phyloP scores from a whole-genome alignment of 2,113 vertebrate genomes.

The Tor tambroides region DNA sequence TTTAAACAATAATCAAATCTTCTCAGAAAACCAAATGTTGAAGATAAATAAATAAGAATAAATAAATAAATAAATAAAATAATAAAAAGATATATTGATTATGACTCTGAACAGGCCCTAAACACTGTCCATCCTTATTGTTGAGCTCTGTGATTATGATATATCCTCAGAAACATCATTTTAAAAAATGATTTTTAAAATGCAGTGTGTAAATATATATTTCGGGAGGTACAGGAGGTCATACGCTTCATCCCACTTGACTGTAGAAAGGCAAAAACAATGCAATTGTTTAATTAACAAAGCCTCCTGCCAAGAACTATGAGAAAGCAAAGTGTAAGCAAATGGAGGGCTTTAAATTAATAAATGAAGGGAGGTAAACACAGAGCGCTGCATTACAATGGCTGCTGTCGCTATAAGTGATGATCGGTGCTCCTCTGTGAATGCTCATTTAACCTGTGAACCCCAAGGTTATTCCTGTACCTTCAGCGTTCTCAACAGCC shows the following conservation, averaged over 20 bases:
- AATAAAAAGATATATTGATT: too few species aligned
- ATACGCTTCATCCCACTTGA: not conserved
- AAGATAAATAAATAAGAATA: too few species aligned
- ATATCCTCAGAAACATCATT: not conserved
- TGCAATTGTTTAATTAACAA: constrained; percentile 19
- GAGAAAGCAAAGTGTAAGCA: not conserved
- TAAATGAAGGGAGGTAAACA: constrained; percentile 37
- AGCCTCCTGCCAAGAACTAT: not conserved
- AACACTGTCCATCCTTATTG: not conserved
- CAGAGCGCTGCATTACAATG: constrained; percentile 47
- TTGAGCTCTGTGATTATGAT: not conserved
- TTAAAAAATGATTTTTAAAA: not conserved
- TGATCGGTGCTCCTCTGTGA: constrained; percentile 70
- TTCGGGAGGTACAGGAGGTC: not conserved
- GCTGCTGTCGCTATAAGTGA: constrained; percentile 48
- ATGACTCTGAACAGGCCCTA: too few species aligned
- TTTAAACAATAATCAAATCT: not conserved
- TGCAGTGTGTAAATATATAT: not conserved
- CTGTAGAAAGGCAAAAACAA: constrained; percentile 10
- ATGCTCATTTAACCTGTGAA: constrained; percentile 85
- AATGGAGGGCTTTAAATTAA: constrained; percentile 41
- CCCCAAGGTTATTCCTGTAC: constrained; percentile 90
- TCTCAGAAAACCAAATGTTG: too few species aligned
- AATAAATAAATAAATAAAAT: too few species aligned
- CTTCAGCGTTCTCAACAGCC: constrained; percentile 72